These are phyloP conservation scores for Toxonevra muliebris DNA, from an alignment of 2,888 invertebrate species.

Conservation along the genomic window DNA sequence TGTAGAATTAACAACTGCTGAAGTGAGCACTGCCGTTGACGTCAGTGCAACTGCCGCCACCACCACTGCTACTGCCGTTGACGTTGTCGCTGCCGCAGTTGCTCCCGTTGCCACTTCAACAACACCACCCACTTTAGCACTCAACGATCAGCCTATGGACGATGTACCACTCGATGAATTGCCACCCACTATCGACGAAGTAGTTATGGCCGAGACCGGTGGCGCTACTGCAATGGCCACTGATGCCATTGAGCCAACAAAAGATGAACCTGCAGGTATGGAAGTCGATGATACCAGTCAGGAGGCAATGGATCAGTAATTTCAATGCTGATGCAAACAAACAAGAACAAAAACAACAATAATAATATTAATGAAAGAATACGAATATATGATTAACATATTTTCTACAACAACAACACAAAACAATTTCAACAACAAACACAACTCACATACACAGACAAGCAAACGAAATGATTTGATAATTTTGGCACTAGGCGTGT, in stretches of 20 bases:
- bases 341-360: too few relatives aligned
- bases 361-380: too few relatives aligned
- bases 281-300: constrained; percentile 65
- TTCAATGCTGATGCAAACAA: constrained; percentile 6
- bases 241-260: constrained; percentile 49
- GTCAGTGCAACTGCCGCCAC: constrained; percentile 31
- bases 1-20: constrained; percentile 23
- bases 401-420: constrained; percentile 12
- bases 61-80: constrained; percentile 13
- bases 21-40: constrained; percentile 17
- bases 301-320: constrained; percentile 64
- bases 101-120: constrained; percentile 24
- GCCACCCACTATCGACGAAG: constrained; percentile 51
- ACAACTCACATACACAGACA: too few relatives aligned
- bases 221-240: constrained; percentile 58
- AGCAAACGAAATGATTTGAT: too few relatives aligned
- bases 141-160: constrained; percentile 58
- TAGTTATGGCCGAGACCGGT: constrained; percentile 56
- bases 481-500: too few relatives aligned
- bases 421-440: constrained; percentile 5
- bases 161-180: constrained; percentile 49
- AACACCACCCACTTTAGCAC: constrained; percentile 48
- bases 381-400: too few relatives aligned
- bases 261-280: constrained; percentile 62
- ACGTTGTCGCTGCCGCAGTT: constrained; percentile 16